phyloP scores from a whole-genome alignment of 2,888 invertebrate species.

The Pyrocoelia pectoralis region DNA sequence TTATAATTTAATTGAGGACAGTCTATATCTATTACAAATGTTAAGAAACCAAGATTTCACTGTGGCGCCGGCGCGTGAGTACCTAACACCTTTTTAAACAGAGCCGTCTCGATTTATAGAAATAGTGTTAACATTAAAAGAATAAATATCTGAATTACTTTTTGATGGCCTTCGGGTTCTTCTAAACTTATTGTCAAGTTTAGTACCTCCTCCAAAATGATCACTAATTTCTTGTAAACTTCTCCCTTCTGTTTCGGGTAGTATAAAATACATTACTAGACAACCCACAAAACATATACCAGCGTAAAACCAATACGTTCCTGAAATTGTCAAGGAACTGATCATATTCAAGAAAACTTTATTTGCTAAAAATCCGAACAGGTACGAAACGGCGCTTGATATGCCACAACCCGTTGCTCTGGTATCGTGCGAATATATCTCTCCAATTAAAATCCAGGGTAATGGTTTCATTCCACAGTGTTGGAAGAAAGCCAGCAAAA shows the following conservation, averaged over 20 bases:
- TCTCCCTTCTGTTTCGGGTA: constrained; percentile 87
- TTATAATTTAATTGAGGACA: no score
- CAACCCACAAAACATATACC: constrained; percentile 69
- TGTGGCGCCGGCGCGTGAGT: no score
- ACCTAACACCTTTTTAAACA: no score
- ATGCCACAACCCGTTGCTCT: constrained; percentile 77
- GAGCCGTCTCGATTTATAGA: background rate
- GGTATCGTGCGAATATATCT: constrained; percentile 75
- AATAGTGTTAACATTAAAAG: constrained; percentile 19
- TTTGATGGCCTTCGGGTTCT: constrained; percentile 47
- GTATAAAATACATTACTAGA: constrained; percentile 69
- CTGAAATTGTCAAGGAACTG: constrained; percentile 69
- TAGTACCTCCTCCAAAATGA: constrained; percentile 70
- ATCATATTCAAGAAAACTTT: constrained; percentile 77
- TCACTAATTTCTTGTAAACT: constrained; percentile 74
- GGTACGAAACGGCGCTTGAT: constrained; percentile 76
- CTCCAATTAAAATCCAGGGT: constrained; percentile 84
- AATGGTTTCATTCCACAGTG: constrained; percentile 75
- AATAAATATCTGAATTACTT: constrained; percentile 35
- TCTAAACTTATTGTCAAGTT: constrained; percentile 61
- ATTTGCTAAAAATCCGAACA: constrained; percentile 78
- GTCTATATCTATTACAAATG: no score
- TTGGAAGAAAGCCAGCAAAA: constrained; percentile 72
- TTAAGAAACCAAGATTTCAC: no score
- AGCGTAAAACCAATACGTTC: constrained; percentile 77